These are phyloP conservation scores for Uromys caudimaculatus DNA, from an alignment of 2,797 vertebrate genomes.

Conservation along the genomic window DNA sequence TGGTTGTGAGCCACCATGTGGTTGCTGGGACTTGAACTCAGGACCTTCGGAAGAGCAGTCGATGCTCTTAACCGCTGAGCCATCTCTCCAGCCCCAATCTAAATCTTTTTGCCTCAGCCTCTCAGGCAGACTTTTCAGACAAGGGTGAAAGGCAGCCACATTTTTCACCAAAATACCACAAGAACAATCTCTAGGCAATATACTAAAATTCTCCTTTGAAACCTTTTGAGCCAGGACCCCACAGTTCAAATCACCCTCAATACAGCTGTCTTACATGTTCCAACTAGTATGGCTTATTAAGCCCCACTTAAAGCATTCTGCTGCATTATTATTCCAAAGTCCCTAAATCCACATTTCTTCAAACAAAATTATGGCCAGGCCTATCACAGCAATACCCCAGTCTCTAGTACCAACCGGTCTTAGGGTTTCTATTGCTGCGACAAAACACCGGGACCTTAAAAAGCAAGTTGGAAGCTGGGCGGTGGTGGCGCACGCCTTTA, in stretches of 20 bases:
- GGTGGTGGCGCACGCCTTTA: no score
- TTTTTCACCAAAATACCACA: neutral
- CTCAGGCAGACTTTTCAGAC: neutral
- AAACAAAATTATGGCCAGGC: neutral
- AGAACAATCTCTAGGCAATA: neutral
- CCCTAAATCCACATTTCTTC: neutral
- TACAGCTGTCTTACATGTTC: neutral
- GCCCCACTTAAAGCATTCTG: neutral
- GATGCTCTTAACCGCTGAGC: no score
- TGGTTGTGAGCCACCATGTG: no score
- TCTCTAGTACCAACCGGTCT: neutral
- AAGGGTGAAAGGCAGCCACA: neutral
- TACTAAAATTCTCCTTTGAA: neutral
- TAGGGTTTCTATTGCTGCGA: neutral
- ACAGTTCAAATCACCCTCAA: neutral
- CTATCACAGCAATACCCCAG: neutral
- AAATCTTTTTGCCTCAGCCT: neutral
- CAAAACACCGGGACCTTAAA: neutral
- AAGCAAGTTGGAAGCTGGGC: no score
- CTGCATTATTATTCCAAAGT: neutral
- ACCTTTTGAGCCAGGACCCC: neutral
- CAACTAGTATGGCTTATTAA: neutral
- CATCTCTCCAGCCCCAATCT: no score
- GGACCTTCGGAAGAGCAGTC: no score
- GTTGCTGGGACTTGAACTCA: no score